Evolutionary conservation across 2,888 invertebrate species (phyloP).

Genomic region (Matsumyia berberina): DNA sequence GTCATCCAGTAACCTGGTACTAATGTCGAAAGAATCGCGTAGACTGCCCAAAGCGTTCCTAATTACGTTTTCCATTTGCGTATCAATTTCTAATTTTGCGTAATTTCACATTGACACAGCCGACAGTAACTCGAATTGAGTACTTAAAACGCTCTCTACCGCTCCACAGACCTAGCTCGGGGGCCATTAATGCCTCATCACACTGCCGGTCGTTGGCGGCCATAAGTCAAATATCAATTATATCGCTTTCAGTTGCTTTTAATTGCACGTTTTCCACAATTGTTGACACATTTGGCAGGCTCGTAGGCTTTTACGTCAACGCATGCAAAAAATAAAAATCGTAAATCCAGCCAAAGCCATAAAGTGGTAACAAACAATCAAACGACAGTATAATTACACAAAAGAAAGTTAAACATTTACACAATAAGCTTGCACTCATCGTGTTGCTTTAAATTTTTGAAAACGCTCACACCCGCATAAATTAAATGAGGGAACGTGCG

Average conservation of each 20-base stretch:
- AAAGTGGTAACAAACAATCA: not conserved
- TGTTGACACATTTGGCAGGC: constrained; percentile 32
- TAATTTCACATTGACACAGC: constrained; percentile 2
- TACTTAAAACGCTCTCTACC: not conserved
- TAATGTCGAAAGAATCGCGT: not conserved
- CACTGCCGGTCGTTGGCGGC: not conserved
- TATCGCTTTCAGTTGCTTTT: constrained; percentile 24
- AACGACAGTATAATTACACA: not conserved
- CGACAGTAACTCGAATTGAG: not conserved
- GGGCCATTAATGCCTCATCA: not conserved
- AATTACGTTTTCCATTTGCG: constrained; percentile 25
- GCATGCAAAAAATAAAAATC: not conserved
- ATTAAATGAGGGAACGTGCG: not conserved
- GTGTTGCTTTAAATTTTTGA: not conserved
- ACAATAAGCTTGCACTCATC: constrained; percentile 9
- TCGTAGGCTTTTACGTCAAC: constrained; percentile 7
- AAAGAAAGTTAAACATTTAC: constrained; percentile 25
- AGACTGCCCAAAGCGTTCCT: constrained; percentile 1
- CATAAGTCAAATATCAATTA: constrained; percentile 34
- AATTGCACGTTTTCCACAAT: not conserved
- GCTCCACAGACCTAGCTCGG: not conserved
- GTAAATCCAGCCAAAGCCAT: not conserved
- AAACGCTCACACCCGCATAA: constrained; percentile 5
- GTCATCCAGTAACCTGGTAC: not conserved
- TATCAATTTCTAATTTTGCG: constrained; percentile 34